Evolutionary conservation across 2,113 vertebrate species (phyloP).

Genomic region (Brachyhypopomus occidentalis): DNA sequence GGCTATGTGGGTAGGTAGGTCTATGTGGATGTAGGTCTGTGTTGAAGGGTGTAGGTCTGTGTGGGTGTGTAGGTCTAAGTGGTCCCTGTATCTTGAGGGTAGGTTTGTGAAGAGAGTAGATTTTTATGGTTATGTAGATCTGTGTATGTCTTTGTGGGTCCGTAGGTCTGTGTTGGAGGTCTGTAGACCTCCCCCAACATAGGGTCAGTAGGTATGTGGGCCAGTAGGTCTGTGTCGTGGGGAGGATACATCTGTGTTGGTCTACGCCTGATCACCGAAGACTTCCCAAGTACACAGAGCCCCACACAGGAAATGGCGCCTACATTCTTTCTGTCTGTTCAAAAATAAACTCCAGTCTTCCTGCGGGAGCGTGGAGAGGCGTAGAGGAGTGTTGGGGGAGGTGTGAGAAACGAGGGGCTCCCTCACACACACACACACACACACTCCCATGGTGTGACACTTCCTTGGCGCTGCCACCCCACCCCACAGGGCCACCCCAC

Average conservation of each 20-base stretch:
- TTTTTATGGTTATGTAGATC: too few species aligned
- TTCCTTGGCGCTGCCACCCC: constrained; percentile 1
- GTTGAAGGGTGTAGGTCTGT: too few species aligned
- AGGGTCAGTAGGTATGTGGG: not conserved
- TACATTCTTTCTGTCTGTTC: constrained; percentile 78
- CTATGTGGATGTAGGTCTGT: too few species aligned
- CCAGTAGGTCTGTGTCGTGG: not conserved
- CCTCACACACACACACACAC: not conserved
- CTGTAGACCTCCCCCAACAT: too few species aligned
- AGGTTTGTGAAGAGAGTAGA: too few species aligned
- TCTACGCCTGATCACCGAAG: constrained; percentile 64
- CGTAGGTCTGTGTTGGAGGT: too few species aligned
- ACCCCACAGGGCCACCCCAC: not conserved
- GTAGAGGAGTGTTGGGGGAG: constrained; percentile 52
- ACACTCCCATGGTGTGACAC: not conserved
- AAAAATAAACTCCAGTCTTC: constrained; percentile 79
- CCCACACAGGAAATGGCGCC: constrained; percentile 83
- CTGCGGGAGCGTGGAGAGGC: constrained; percentile 58
- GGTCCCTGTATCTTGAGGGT: too few species aligned
- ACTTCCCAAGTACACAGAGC: constrained; percentile 72
- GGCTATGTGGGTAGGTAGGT: too few species aligned
- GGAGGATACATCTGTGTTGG: constrained; percentile 22
- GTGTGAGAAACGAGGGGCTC: constrained; percentile 40
- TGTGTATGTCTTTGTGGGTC: too few species aligned
- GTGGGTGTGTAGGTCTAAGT: too few species aligned